Percentiles rank a stretch among this genome's conserved stretches.
Conservation (phyloP, 2,888 invertebrate genomes). For the Dugesia japonica region DNA sequence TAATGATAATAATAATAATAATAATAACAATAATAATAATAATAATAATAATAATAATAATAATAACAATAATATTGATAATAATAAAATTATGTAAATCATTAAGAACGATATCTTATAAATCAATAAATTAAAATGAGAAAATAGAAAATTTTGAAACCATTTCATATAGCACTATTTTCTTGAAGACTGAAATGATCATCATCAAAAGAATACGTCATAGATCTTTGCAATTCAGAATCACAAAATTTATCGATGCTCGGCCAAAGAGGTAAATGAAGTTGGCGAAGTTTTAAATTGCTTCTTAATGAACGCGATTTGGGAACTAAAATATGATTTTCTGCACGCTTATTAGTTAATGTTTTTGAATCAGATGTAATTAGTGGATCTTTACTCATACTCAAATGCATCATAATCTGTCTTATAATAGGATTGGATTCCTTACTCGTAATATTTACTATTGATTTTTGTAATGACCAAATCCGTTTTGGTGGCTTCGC, state of each 20-base stretch:
- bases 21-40: no score
- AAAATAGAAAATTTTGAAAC: background rate
- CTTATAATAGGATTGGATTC: background rate
- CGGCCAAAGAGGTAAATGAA: background rate
- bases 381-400: constrained; percentile 1
- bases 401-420: constrained; percentile 5
- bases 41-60: no score
- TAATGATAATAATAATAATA: no score
- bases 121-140: background rate
- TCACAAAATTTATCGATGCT: constrained; percentile 1
- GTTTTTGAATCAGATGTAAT: background rate
- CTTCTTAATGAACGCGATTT: background rate
- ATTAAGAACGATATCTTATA: no score
- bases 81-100: no score
- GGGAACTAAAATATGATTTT: background rate
- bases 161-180: background rate
- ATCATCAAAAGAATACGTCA: background rate
- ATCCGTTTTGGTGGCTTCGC: background rate
- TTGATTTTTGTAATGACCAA: background rate
- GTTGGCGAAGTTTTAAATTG: background rate
- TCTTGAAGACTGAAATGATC: background rate
- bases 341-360: background rate
- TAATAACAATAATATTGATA: no score
- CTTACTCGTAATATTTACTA: background rate
- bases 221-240: background rate